These are phyloP conservation scores for Tylochromis polylepis DNA, from an alignment of 2,113 vertebrate species.

Conservation along the genomic window DNA sequence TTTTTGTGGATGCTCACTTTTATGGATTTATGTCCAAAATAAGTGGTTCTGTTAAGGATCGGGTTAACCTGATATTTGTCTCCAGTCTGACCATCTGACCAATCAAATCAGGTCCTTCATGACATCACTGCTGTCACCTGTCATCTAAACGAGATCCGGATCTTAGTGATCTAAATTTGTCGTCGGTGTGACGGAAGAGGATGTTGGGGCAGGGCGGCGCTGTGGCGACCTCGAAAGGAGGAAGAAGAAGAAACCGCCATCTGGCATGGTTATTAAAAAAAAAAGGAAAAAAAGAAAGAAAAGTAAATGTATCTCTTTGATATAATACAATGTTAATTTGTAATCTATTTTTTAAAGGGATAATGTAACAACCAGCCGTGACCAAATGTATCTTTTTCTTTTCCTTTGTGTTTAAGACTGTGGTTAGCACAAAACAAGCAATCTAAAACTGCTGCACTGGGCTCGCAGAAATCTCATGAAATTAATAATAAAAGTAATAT, in stretches of 20 bases:
- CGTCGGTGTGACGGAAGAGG: not conserved
- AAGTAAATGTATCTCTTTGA: not conserved
- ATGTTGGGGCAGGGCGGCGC: not conserved
- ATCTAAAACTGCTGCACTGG: not conserved
- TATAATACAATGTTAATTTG: not conserved
- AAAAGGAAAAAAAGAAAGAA: not conserved
- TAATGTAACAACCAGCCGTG: not conserved
- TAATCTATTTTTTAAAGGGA: not conserved
- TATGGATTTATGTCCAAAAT: not conserved
- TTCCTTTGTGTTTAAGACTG: not conserved
- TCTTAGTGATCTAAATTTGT: not conserved
- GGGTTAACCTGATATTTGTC: not conserved
- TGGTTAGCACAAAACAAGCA: not conserved
- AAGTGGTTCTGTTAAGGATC: not conserved
- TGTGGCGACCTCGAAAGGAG: accelerated
- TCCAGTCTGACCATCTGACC: not conserved
- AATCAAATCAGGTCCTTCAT: not conserved
- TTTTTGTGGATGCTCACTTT: not conserved
- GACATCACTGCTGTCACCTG: not conserved
- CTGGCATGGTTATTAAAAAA: not conserved
- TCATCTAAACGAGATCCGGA: not conserved
- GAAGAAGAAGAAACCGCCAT: not conserved
- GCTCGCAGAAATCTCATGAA: not conserved
- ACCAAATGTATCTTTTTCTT: not conserved
- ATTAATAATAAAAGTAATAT: not conserved